phyloP scores from a whole-genome alignment of 1,140 invertebrate genomes.

The Drosophila ambigua region DNA sequence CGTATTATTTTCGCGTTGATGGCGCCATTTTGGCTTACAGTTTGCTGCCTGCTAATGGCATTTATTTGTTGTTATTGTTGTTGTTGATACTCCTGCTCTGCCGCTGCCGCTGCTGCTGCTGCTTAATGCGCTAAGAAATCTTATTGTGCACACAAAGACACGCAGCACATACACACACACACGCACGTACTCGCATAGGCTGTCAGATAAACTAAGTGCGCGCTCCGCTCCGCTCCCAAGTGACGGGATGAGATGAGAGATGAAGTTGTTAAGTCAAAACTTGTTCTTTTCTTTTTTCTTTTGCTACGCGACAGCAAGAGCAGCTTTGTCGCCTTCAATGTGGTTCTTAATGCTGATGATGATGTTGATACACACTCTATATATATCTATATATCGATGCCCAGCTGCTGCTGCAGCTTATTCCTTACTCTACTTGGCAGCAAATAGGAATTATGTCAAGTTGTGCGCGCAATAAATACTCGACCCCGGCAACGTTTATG shows the following conservation, averaged over 20 bases:
- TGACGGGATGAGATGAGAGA: conserved; percentile 10
- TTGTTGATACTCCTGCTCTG: conserved; percentile 36
- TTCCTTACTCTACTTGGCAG: conserved; percentile 30
- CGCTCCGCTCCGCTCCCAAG: conserved; percentile 21
- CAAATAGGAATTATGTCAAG: conserved; percentile 79
- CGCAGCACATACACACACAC: conserved; percentile 14
- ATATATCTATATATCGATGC: conserved; percentile 68
- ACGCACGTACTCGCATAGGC: conserved; percentile 10
- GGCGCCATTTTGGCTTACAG: conserved; percentile 75
- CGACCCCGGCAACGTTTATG: conserved; percentile 71
- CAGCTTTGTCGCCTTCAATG: conserved; percentile 34
- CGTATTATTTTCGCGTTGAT: conserved; percentile 81
- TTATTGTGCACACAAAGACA: conserved; percentile 44
- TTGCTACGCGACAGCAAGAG: conserved; percentile 18
- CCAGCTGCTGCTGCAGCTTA: conserved; percentile 48
- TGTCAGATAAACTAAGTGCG: conserved; percentile 57
- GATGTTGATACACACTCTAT: conserved; percentile 49
- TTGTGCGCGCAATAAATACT: conserved; percentile 80
- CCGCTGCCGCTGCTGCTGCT: background rate
- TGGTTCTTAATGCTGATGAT: conserved; percentile 18
- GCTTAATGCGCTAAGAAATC: conserved; percentile 74
- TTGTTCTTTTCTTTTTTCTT: conserved; percentile 33
- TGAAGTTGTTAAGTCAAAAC: conserved; percentile 78
- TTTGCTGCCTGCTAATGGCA: conserved; percentile 72
- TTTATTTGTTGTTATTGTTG: conserved; percentile 57